A percentile compares a stretch with the other conserved stretches of the same genome.
Evolutionary conservation across 2,888 invertebrate species (phyloP).

Genomic region (Conus canariensis): DNA sequence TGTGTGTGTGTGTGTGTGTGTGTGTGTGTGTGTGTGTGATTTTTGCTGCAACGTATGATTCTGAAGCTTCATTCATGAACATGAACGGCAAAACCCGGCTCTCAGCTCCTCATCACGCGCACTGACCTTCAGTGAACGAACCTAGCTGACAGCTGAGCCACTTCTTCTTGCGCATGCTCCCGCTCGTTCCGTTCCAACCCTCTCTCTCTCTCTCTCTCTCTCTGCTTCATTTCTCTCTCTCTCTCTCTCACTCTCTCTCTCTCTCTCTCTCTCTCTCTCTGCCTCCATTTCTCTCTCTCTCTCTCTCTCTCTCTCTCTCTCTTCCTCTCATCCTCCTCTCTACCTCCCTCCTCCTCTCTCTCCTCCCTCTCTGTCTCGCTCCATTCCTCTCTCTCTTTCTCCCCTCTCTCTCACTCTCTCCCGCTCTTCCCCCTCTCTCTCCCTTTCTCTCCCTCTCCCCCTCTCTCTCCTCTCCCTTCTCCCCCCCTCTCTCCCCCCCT

Average conservation of each 20-base stretch:
- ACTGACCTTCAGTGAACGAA: too few relatives aligned
- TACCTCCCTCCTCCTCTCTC: conserved; percentile 30
- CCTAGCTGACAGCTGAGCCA: too few relatives aligned
- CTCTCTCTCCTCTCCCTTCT: not conserved
- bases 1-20: too few relatives aligned
- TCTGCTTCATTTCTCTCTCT: not conserved
- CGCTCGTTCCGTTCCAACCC: too few relatives aligned
- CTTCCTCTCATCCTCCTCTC: not conserved
- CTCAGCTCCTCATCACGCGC: too few relatives aligned
- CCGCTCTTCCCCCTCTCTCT: not conserved
- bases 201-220: conserved; percentile 2
- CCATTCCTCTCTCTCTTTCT: not conserved
- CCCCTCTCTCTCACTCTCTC: conserved; percentile 26
- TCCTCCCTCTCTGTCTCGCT: not conserved
- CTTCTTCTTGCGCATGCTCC: too few relatives aligned
- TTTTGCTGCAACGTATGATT: too few relatives aligned
- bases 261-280: conserved; percentile 1
- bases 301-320: not conserved
- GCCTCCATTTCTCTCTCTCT: not conserved
- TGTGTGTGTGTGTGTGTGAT: too few relatives aligned
- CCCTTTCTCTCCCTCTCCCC: conserved; percentile 25
- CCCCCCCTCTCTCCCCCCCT: conserved; percentile 3
- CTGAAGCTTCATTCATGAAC: too few relatives aligned
- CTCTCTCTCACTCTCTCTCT: conserved; percentile 17
- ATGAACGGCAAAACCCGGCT: too few relatives aligned